Conservation (phyloP, 2,888 invertebrate species). For the Rhamphomyia laevipes region DNA sequence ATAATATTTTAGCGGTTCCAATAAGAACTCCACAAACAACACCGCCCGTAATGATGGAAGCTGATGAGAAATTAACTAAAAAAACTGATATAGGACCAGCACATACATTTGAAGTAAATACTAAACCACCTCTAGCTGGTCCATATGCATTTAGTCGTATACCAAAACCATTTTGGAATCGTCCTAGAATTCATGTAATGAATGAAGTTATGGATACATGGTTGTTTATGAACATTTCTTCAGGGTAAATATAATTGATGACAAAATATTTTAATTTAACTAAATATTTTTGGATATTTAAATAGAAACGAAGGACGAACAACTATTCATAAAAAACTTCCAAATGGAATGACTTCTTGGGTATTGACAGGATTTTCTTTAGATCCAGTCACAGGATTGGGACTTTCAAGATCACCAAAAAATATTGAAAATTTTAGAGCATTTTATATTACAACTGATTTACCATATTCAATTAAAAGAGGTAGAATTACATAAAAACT, state of each 20-base stretch:
- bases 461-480: constrained; percentile 63
- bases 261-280: background rate
- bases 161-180: constrained; percentile 67
- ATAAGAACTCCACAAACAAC: background rate
- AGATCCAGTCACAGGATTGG: constrained; percentile 63
- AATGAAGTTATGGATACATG: constrained; percentile 63
- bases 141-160: constrained; percentile 84
- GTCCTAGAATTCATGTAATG: constrained; percentile 68
- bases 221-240: constrained; percentile 72
- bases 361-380: constrained; percentile 71
- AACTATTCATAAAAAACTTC: constrained; percentile 52
- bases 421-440: constrained; percentile 65
- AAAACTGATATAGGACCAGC: constrained; percentile 38
- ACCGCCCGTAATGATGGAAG: constrained; percentile 17
- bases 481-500: constrained; percentile 32
- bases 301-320: constrained; percentile 45
- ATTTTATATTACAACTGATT: constrained; percentile 63
- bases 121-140: constrained; percentile 71
- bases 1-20: background rate
- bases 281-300: background rate
- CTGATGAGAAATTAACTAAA: constrained; percentile 29
- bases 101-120: constrained; percentile 45
- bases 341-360: constrained; percentile 77
- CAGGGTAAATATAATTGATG: constrained; percentile 45
- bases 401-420: constrained; percentile 53